Evolutionary conservation across 1,140 invertebrate genomes (phyloP), one percentile per base, ranked within the genome.

Genomic region (Neodiprion virginianus): DNA sequence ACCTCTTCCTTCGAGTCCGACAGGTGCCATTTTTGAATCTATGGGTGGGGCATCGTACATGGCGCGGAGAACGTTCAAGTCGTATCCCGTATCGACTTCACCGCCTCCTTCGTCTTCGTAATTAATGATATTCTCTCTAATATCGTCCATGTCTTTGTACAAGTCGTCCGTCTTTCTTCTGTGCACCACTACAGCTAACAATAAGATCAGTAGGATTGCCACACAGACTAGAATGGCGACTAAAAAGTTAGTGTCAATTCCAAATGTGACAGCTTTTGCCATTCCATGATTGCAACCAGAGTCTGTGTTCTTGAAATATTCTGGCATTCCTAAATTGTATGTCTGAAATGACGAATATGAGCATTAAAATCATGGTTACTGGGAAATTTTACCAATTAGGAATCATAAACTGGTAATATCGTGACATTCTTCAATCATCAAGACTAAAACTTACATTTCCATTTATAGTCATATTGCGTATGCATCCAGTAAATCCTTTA

Each of bases 51-150:
- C 90, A 77, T 93, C 91, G 67, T 93, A 93, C 86, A 93, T 91
- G 71, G 90, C 88, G 73, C 95, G 89, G 1, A 99, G 89, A n/a
- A 97, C 95, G 77, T 94, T 96, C 21, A 99, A 91, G 85, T 99
- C 97, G 85, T 97, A 99, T 8, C 95, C 96, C 1, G 96, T 95
- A 83, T 99, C 97, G 14, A 96, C 95, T 87, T 99, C 97, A 79
- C 97, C 97, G 82, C 96, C 97, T 53, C 97, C 97, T 89, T 99
- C 97, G 81, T 99, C 98, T 85, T 98, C 96, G 83, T 99, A 99
- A 81, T 96, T 96, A 76, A 99, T 98, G 76, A 99, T 98, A 82
- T 97, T 99, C 88, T 99, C 97, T 76, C 97, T 90, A 50, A 98
- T 97, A 84, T 99, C 98, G 84, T 99, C 97, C 79, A 96, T 93